Base-by-base conservation (phyloP, 2,888 invertebrate genomes). In the Blastobasis adustella region DNA sequence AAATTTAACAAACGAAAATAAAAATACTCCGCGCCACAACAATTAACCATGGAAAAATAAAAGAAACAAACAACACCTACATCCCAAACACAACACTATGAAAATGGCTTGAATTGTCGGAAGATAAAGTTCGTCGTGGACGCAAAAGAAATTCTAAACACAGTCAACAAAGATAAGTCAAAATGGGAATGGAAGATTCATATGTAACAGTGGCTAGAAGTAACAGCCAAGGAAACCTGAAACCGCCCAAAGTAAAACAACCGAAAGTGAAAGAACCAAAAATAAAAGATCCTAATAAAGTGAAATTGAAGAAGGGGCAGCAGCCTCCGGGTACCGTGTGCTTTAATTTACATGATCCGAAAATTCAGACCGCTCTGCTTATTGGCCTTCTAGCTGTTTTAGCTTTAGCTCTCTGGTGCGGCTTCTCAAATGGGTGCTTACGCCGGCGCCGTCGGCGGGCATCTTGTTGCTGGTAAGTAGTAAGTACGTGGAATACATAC, bases 161-260 rank as follows among this genome's bases (percentile, higher is more conserved):
- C 23, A 23, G 23, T 23, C 23, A 23, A 23, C 23, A 23, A 54
- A 69, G 72, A 10, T 58, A 65, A 9, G 10, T 56, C 5, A 71
- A 56, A 59, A 63, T 74, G 67, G 56, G 62, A 43, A 49, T 43
- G 37, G 76, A 68, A 56, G 62, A 59, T 46, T 53, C 63, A 37
- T 60, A 69, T 1, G 49, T 53, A n/a, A 50, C 51, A 5, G 67
- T 64, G 54, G 10, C 47, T 36, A 10, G 41, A n/a, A 49, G 43
- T 37, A 37, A 9, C 8, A 7, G 41, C 8, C 41, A 9, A 7
- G 8, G 8, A 41, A 41, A 9, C 8, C 4, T 9, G 43, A 37
- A 23, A 23, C 10, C 43, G 4, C 3, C 6, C 6, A 46, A 37
- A 37, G 42, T 5, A 23, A 23, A 10, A 23, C 7, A 6, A 47